Evolutionary conservation across 2,888 invertebrate species (phyloP).

Genomic region (Chromoteleia sp.): DNA sequence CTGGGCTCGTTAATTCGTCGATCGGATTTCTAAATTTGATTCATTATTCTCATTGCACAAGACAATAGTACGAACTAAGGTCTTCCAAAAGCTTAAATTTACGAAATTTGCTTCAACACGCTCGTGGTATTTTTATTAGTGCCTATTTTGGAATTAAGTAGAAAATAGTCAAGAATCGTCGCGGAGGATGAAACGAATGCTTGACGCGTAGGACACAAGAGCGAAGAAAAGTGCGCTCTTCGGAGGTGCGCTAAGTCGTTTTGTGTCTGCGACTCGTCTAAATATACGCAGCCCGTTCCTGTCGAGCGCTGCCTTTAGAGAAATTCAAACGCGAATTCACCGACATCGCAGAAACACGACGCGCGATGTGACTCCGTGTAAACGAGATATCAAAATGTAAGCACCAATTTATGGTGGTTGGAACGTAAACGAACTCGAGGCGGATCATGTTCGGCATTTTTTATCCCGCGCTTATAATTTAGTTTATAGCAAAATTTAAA

Average conservation of each 20-base stretch:
- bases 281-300: constrained; percentile 69
- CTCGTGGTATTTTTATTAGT: constrained; percentile 31
- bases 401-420: constrained; percentile 54
- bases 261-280: constrained; percentile 72
- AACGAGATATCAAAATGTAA: constrained; percentile 63
- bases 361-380: constrained; percentile 42
- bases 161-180: constrained; percentile 60
- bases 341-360: constrained; percentile 61
- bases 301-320: constrained; percentile 62
- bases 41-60: background rate
- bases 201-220: constrained; percentile 52
- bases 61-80: no score
- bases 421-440: constrained; percentile 49
- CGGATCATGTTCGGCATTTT: constrained; percentile 41
- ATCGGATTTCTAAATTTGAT: no score
- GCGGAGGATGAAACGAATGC: constrained; percentile 64
- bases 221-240: constrained; percentile 62
- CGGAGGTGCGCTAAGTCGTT: constrained; percentile 70
- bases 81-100: constrained; percentile 14
- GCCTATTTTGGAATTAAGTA: constrained; percentile 59
- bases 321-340: constrained; percentile 61
- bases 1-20: no score
- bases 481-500: constrained; percentile 23
- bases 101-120: background rate
- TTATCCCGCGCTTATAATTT: constrained; percentile 24